Evolutionary conservation across 2,888 invertebrate genomes (phyloP).

Genomic region (Octonoba sinensis): DNA sequence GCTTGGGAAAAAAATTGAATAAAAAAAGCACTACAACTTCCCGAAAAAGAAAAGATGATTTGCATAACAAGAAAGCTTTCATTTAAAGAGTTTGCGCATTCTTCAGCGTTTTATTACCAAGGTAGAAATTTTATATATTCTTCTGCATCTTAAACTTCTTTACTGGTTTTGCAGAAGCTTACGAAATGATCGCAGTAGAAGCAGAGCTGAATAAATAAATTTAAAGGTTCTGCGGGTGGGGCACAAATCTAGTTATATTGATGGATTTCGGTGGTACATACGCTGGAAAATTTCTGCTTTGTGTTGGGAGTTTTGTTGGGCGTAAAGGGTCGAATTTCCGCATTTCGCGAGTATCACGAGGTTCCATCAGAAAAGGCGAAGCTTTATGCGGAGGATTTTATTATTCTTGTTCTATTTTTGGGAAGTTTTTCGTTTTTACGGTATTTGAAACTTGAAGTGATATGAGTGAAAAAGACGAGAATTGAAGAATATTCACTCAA

Average conservation of each 20-base stretch:
- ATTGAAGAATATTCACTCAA: too few species aligned
- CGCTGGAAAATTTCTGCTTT: slow-evolving; percentile 30
- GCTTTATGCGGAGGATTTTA: too few species aligned
- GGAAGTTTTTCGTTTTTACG: too few species aligned
- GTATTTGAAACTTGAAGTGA: too few species aligned
- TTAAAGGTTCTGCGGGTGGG: slow-evolving; percentile 31
- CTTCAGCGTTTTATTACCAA: background rate
- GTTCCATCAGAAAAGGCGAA: too few species aligned
- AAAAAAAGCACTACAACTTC: background rate
- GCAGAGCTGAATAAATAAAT: slow-evolving; percentile 57
- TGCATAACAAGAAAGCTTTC: slow-evolving; percentile 41
- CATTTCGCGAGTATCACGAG: background rate
- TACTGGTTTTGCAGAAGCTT: slow-evolving; percentile 39
- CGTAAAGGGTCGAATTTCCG: slow-evolving; percentile 44
- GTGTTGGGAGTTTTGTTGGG: slow-evolving; percentile 30
- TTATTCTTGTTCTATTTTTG: too few species aligned
- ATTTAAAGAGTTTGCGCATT: slow-evolving; percentile 19
- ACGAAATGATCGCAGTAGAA: slow-evolving; percentile 3
- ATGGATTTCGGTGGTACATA: slow-evolving; percentile 32
- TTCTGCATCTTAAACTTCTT: slow-evolving; percentile 24
- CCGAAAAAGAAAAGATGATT: slow-evolving; percentile 15
- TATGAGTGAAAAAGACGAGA: too few species aligned
- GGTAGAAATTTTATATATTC: slow-evolving; percentile 15
- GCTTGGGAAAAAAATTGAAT: too few species aligned
- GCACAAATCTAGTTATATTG: slow-evolving; percentile 59